phyloP scores from a whole-genome alignment of 2,797 vertebrate species.

The Scolopax bukidnonensis region DNA sequence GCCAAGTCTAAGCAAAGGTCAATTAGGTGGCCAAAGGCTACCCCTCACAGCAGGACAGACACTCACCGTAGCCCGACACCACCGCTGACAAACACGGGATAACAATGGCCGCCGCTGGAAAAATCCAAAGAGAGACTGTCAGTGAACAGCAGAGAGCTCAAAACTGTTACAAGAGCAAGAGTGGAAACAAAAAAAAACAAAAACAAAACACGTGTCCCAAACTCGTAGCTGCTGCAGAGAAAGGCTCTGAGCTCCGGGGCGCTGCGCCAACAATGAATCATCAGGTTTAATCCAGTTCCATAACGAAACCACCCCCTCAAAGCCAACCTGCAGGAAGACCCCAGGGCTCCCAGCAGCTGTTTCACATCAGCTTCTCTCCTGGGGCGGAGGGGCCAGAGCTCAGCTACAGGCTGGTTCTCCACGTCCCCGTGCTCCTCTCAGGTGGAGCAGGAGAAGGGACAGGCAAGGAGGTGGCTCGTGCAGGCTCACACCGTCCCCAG shows the following conservation, averaged over 20 bases:
- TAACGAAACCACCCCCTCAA: not conserved
- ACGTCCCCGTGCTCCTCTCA: not conserved
- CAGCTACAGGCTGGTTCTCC: not conserved
- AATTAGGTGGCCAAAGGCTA: not conserved
- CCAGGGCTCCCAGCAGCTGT: not conserved
- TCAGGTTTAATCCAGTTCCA: not conserved
- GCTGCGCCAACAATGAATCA: not conserved
- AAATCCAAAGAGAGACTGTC: not conserved
- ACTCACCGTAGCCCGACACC: constrained; percentile 91
- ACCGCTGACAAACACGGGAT: constrained; percentile 92
- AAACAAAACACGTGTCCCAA: not conserved
- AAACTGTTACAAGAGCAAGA: not conserved
- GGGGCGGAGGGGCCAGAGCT: not conserved
- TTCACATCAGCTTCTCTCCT: not conserved
- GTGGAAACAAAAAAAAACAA: not conserved
- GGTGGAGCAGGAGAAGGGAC: not conserved
- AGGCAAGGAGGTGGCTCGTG: fast-evolving
- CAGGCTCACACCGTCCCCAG: not conserved
- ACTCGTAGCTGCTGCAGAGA: not conserved
- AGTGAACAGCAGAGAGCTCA: not conserved
- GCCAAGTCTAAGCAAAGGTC: not conserved
- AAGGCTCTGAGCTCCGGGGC: not conserved
- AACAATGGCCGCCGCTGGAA: constrained; percentile 91
- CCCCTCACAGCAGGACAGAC: not conserved
- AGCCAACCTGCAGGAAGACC: not conserved